Conservation (phyloP, 1,140 invertebrate genomes). For the Amphibalanus amphitrite region DNA sequence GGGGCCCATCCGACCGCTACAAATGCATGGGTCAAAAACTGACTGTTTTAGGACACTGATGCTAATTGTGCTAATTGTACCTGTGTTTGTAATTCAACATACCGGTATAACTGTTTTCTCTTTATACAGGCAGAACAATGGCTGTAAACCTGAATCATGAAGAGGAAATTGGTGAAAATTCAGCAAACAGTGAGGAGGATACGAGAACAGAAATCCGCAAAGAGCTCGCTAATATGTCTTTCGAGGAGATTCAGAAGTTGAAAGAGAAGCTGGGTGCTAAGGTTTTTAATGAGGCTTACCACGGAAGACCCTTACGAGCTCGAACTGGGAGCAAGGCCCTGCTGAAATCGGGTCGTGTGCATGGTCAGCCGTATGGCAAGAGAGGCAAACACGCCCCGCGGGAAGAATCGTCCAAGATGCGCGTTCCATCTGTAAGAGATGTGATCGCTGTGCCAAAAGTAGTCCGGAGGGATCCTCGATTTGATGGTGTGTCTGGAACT, state of each 20-base stretch:
- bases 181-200: no score
- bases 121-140: no score
- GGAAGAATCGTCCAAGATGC: neutral
- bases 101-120: no score
- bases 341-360: neutral
- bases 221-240: neutral
- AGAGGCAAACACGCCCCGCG: neutral
- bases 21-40: no score
- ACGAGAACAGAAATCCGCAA: neutral
- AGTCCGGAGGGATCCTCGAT: neutral
- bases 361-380: neutral
- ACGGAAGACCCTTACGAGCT: neutral
- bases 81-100: no score
- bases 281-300: constrained; percentile 1
- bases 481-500: neutral
- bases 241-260: neutral
- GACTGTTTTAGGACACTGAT: no score
- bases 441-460: neutral
- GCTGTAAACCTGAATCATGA: no score
- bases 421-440: neutral
- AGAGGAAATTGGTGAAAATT: no score
- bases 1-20: no score
- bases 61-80: no score
- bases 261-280: neutral
- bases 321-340: neutral